phyloP scores from a whole-genome alignment of 1,140 invertebrate species.

The Cardiocondyla obscurior region DNA sequence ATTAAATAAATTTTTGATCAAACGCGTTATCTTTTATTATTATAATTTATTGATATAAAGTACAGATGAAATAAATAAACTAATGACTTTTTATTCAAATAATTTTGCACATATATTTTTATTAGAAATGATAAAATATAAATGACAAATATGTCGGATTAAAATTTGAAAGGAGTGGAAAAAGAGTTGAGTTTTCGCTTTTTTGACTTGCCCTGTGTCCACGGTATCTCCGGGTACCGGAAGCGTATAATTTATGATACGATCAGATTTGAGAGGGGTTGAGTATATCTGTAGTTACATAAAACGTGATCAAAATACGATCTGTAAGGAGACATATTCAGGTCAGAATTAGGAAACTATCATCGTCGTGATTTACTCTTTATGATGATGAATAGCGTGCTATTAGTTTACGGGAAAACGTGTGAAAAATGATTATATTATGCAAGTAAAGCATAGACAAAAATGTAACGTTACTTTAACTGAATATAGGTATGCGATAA shows the following conservation, averaged over 20 bases:
- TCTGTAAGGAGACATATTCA: slow-evolving; percentile 26
- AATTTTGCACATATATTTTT: not conserved
- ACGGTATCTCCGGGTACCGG: not conserved
- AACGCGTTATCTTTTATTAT: no score
- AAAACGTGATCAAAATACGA: slow-evolving; percentile 42
- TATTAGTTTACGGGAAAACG: slow-evolving; percentile 12
- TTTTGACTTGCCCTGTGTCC: not conserved
- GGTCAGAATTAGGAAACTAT: slow-evolving; percentile 39
- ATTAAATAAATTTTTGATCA: no score
- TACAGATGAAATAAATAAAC: not conserved
- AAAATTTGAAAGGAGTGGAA: no score
- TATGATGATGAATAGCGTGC: slow-evolving; percentile 1
- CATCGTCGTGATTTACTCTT: slow-evolving; percentile 7
- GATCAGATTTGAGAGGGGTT: slow-evolving; percentile 5
- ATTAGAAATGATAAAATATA: not conserved
- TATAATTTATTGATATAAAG: not conserved
- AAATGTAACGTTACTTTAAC: not conserved
- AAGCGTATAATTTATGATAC: slow-evolving; percentile 42
- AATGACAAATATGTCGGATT: not conserved
- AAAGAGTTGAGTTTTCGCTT: not conserved
- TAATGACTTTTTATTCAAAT: not conserved
- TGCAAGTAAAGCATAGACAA: not conserved
- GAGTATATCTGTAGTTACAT: slow-evolving; percentile 33
- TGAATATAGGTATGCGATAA: not conserved
- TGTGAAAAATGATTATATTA: not conserved